Evolutionary conservation across 2,888 invertebrate genomes (phyloP).

Genomic region (Pyrochroa serraticornis): DNA sequence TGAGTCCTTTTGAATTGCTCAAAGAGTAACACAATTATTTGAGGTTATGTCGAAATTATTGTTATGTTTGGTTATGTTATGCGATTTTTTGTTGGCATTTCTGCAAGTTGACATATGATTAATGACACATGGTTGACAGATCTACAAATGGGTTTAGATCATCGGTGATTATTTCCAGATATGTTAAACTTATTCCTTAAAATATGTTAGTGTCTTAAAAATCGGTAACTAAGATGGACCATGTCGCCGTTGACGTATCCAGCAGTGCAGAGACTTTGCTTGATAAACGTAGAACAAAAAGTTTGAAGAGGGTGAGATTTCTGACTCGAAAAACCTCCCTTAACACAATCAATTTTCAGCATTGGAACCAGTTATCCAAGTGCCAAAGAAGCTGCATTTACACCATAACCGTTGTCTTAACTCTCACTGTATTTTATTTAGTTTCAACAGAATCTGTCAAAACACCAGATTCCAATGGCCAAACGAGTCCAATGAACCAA

Average conservation of each 20-base stretch:
- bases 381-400: slow-evolving; percentile 80
- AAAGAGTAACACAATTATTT: too few relatives aligned
- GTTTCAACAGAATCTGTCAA: slow-evolving; percentile 59
- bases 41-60: too few relatives aligned
- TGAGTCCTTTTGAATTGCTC: too few relatives aligned
- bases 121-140: too few relatives aligned
- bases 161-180: too few relatives aligned
- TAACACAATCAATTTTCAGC: slow-evolving; percentile 62
- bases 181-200: background rate
- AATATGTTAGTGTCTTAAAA: slow-evolving; percentile 10
- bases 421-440: slow-evolving; percentile 66
- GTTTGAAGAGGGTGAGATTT: slow-evolving; percentile 44
- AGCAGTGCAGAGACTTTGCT: slow-evolving; percentile 22
- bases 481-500: slow-evolving; percentile 37
- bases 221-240: slow-evolving; percentile 31
- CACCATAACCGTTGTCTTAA: slow-evolving; percentile 64
- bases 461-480: slow-evolving; percentile 21
- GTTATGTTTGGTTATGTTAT: too few relatives aligned
- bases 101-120: too few relatives aligned
- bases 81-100: too few relatives aligned
- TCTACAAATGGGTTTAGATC: too few relatives aligned
- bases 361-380: slow-evolving; percentile 86
- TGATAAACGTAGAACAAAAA: slow-evolving; percentile 39
- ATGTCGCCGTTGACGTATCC: slow-evolving; percentile 42
- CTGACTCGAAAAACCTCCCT: background rate